A percentile compares a stretch with the other conserved stretches of the same genome.
Conservation (phyloP, 2,113 vertebrate genomes). For the Syrmaticus mikado region DNA sequence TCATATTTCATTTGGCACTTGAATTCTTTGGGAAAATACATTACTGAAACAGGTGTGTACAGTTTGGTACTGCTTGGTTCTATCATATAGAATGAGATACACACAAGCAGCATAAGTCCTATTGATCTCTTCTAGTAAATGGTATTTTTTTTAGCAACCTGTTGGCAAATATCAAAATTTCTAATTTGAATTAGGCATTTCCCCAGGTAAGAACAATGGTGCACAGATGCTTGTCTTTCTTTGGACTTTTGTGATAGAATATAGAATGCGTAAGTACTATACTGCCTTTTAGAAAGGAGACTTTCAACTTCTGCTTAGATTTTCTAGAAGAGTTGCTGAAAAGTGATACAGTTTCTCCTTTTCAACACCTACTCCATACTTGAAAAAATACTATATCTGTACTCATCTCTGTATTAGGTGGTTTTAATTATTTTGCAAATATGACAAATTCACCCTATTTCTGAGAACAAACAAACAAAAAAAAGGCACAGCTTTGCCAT, state of each 20-base stretch:
- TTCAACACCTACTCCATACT: background rate
- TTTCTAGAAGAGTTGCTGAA: slow-evolving; percentile 4
- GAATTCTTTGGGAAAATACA: background rate
- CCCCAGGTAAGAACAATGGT: background rate
- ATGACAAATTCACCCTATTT: slow-evolving; percentile 1
- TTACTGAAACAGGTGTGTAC: background rate
- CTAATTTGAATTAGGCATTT: background rate
- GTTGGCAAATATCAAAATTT: background rate
- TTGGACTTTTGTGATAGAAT: background rate
- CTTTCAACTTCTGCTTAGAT: background rate
- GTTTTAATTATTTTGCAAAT: slow-evolving; percentile 17
- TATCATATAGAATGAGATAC: background rate
- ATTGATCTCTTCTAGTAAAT: background rate
- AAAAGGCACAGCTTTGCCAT: background rate
- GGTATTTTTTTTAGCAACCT: background rate
- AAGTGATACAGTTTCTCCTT: background rate
- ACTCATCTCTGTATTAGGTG: slow-evolving; percentile 23
- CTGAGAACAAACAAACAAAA: background rate
- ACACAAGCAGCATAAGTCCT: background rate
- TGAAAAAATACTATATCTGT: slow-evolving; percentile 13
- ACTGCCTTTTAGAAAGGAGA: background rate
- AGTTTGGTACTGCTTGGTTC: background rate
- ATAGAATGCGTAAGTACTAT: background rate
- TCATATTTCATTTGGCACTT: background rate
- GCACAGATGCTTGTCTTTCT: background rate